Percentiles rank a stretch among this genome's conserved stretches.
These are phyloP conservation scores for Eulemur macaco DNA, from an alignment of 2,113 vertebrate species.

Conservation along the genomic window DNA sequence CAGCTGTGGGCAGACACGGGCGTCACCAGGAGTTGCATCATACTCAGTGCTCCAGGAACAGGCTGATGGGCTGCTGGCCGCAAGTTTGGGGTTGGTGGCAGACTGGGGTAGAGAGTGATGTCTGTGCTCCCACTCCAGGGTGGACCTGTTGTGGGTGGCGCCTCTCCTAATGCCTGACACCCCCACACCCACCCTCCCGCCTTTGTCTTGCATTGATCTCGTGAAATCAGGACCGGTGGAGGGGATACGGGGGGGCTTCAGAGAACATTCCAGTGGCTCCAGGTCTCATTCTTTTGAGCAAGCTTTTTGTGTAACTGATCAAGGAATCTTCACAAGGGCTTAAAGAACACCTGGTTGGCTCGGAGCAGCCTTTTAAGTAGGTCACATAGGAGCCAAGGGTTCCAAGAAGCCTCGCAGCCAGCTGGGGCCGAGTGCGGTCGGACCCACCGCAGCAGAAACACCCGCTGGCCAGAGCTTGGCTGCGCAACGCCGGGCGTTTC, in stretches of 20 bases:
- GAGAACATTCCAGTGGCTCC: background rate
- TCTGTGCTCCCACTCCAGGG: rapidly evolving
- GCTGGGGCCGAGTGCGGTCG: background rate
- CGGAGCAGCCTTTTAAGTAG: constrained; percentile 38
- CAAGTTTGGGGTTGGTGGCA: background rate
- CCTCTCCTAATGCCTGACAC: no score
- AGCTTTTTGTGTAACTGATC: background rate
- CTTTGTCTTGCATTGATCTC: background rate
- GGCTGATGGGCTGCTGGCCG: rapidly evolving
- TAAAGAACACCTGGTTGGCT: constrained; percentile 36
- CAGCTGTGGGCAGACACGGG: rapidly evolving
- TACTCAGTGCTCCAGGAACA: rapidly evolving
- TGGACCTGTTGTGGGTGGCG: background rate
- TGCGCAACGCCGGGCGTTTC: rapidly evolving
- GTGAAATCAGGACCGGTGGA: rapidly evolving
- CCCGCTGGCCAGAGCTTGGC: background rate
- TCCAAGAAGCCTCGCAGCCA: background rate
- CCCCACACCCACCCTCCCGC: background rate
- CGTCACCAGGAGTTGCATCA: rapidly evolving
- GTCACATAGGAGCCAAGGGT: background rate
- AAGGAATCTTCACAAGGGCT: background rate
- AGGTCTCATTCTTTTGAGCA: background rate
- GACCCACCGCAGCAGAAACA: rapidly evolving
- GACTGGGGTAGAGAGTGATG: rapidly evolving
- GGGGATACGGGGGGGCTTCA: background rate